Evolutionary conservation across 1,140 invertebrate species (phyloP), one percentile per base, ranked within the genome.

Genomic region (Macrosteles quadrilineatus): DNA sequence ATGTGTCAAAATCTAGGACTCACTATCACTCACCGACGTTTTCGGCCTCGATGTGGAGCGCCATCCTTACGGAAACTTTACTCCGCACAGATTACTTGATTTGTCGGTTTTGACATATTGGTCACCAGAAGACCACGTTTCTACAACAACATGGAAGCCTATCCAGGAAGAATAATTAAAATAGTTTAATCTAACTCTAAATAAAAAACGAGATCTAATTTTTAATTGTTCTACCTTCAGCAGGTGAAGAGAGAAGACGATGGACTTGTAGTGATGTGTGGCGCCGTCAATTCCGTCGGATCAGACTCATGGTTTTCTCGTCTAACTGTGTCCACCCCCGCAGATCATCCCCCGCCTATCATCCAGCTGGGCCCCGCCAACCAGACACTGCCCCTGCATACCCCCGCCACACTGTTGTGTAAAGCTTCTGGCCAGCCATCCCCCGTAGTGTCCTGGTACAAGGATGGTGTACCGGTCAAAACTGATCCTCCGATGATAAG

Each of bases 311-410:
- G 88, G 50, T 85, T 90, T 77, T 91, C 91, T 36, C 85, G 87
- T 77, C 80, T 95, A 67, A 88, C 88, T 50, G 86, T 95, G 43
- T 90, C 87, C 73, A 90, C 90, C 74, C 87, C 88, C 80, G 89
- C 91, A 79, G 88, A 90, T 79, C 82, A 86, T 67, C 92, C 92
- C 65, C 95, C 95, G 27, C 95, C 95, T 59, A 88, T 96, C 69
- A 97, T 98, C 77, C 87, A 88, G 72, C 83, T 90, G 67, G 94
- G 94, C 3, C 94, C 95, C 29, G 88, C 91, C 72, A 97, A 97
- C 83, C 95, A 97, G 86, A 98, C 95, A 4, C 83, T 90, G 76
- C 90, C 90, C 63, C 83, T 90, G 69, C 86, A 90, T 79, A 88
- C 88, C 64, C 82, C 90, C 67, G 93, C 91, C 17, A 85, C 88